Evolutionary conservation across 2,888 invertebrate genomes (phyloP).

Genomic region (Folsomia candida): DNA sequence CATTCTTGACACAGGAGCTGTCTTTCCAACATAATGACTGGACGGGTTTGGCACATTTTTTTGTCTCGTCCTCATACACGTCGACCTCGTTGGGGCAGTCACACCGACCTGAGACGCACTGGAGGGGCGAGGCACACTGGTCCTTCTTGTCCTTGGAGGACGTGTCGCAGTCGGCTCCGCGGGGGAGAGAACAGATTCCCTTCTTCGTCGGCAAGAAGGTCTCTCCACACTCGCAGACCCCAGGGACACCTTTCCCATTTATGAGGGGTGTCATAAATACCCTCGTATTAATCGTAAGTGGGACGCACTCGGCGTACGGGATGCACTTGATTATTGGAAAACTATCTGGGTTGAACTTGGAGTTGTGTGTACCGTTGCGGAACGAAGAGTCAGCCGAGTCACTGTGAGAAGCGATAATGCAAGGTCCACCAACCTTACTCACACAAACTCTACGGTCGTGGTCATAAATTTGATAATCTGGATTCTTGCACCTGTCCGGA

Average conservation of each 20-base stretch:
- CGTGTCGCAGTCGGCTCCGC: constrained; percentile 33
- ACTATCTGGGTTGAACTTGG: not conserved
- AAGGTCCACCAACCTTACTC: constrained; percentile 40
- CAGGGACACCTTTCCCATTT: not conserved
- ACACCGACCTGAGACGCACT: constrained; percentile 35
- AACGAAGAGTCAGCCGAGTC: not conserved
- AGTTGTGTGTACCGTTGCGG: constrained; percentile 15
- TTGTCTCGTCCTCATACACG: constrained; percentile 27
- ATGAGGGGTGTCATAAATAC: not conserved
- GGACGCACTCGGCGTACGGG: constrained; percentile 38
- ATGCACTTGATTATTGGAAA: constrained; percentile 24
- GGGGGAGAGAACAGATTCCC: constrained; percentile 20
- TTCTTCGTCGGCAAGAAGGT: constrained; percentile 34
- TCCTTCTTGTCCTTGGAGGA: constrained; percentile 36
- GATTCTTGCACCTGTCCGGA: constrained; percentile 31
- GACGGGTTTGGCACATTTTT: constrained; percentile 30
- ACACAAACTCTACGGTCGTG: constrained; percentile 33
- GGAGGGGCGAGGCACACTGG: constrained; percentile 31
- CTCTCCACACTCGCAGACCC: constrained; percentile 31
- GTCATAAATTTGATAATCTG: constrained; percentile 41
- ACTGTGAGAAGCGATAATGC: constrained; percentile 13
- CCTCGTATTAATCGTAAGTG: not conserved
- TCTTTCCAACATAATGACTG: constrained; percentile 37
- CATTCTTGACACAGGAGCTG: constrained; percentile 25
- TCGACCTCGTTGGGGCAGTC: constrained; percentile 36